These are phyloP conservation scores for Epinephelus moara DNA, from an alignment of 2,113 vertebrate species.

Conservation along the genomic window DNA sequence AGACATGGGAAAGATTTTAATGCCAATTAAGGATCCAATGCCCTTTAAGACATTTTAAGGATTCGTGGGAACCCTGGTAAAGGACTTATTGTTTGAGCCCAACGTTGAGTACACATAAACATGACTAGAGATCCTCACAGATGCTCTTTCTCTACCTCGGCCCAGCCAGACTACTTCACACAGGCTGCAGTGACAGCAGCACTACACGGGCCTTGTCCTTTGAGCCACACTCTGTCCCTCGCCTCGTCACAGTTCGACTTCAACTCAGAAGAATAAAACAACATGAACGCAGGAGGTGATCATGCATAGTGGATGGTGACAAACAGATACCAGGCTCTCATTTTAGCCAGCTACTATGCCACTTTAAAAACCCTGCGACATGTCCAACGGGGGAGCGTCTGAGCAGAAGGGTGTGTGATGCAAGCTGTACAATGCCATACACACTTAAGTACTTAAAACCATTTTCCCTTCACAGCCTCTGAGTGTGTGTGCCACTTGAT, in stretches of 20 bases:
- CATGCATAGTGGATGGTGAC: conserved; percentile 72
- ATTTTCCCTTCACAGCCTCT: conserved; percentile 39
- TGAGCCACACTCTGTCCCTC: conserved; percentile 11
- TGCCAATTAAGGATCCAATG: too few species aligned
- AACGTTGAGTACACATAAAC: not conserved
- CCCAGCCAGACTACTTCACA: not conserved
- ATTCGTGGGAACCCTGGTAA: not conserved
- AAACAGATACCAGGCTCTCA: conserved; percentile 57
- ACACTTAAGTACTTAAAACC: conserved; percentile 58
- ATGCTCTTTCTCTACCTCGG: not conserved
- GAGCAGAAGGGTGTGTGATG: conserved; percentile 26
- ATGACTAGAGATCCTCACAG: not conserved
- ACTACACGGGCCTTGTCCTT: conserved; percentile 28
- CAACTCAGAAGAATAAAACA: conserved; percentile 65
- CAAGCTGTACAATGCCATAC: conserved; percentile 43
- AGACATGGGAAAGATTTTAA: too few species aligned
- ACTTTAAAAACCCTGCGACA: conserved; percentile 53
- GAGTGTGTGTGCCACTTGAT: conserved; percentile 55
- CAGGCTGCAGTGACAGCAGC: conserved; percentile 8
- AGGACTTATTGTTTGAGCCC: not conserved
- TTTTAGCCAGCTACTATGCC: conserved; percentile 38
- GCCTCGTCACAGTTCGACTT: conserved; percentile 32
- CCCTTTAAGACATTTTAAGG: too few species aligned
- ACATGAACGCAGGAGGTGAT: conserved; percentile 28
- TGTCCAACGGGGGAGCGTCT: conserved; percentile 48